Percentiles rank a stretch among this genome's conserved stretches.
Evolutionary conservation across 1,140 invertebrate species (phyloP).

Genomic region (Drosophila pseudoobscura): DNA sequence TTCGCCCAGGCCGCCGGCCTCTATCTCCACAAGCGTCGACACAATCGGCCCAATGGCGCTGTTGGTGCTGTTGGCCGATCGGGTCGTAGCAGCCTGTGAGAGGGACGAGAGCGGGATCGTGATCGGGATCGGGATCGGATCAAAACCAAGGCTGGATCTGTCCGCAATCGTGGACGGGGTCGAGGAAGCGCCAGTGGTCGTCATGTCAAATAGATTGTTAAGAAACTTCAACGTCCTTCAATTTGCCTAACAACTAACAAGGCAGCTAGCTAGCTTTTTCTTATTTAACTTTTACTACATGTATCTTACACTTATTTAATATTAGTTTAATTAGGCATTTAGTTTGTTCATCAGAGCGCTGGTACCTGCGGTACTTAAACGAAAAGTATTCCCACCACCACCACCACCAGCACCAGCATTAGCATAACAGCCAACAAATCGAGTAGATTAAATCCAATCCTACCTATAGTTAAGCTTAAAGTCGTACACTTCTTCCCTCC

Average conservation of each 20-base stretch:
- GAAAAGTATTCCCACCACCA: too few species aligned
- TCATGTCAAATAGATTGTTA: slow-evolving; percentile 33
- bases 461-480: too few species aligned
- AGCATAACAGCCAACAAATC: too few species aligned
- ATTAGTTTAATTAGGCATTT: too few species aligned
- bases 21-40: slow-evolving; percentile 83
- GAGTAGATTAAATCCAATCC: too few species aligned
- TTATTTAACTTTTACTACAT: not conserved
- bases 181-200: slow-evolving; percentile 28
- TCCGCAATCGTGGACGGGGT: slow-evolving; percentile 16
- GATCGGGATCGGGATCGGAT: slow-evolving; percentile 17
- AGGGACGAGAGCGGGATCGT: slow-evolving; percentile 29
- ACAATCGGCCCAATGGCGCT: slow-evolving; percentile 77
- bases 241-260: not conserved
- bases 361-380: too few species aligned
- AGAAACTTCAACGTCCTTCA: not conserved
- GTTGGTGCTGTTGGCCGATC: slow-evolving; percentile 62
- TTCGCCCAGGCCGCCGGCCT: slow-evolving; percentile 83
- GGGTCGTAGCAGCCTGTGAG: slow-evolving; percentile 60
- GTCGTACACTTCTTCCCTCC: too few species aligned
- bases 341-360: too few species aligned
- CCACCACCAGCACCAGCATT: too few species aligned
- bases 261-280: slow-evolving; percentile 29
- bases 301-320: not conserved
- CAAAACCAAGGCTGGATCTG: slow-evolving; percentile 3